A percentile compares a stretch with the other conserved stretches of the same genome.
phyloP scores from a whole-genome alignment of 23 tunicate genomes.

The Trididemnum clinides region DNA sequence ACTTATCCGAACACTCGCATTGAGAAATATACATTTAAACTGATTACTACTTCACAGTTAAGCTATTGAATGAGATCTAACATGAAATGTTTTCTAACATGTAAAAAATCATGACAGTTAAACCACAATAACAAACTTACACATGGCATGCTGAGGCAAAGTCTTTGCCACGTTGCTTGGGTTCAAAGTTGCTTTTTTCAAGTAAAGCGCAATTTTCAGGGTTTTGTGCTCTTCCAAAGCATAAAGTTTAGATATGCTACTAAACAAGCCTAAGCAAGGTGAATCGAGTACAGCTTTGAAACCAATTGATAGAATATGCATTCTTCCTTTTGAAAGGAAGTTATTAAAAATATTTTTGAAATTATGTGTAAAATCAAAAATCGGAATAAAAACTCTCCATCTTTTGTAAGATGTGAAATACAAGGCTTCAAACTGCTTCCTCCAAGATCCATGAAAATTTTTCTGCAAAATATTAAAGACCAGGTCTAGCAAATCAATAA shows the following conservation, averaged over 20 bases:
- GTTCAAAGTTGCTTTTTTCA: too few species aligned
- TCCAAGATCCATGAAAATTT: background rate
- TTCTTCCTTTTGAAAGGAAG: background rate
- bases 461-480: slow-evolving; percentile 28
- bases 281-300: background rate
- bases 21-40: too few species aligned
- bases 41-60: too few species aligned
- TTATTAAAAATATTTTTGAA: slow-evolving; percentile 12
- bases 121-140: too few species aligned
- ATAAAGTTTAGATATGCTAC: background rate
- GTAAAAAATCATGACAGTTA: too few species aligned
- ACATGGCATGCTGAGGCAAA: too few species aligned
- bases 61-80: too few species aligned
- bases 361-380: slow-evolving; percentile 15
- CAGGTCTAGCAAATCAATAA: too few species aligned
- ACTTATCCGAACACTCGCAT: too few species aligned
- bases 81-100: too few species aligned
- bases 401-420: background rate
- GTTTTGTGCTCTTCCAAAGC: slow-evolving; percentile 13
- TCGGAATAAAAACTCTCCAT: background rate
- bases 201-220: slow-evolving; percentile 8
- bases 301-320: background rate
- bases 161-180: too few species aligned
- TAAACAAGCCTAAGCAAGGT: background rate
- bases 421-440: background rate